Evolutionary conservation across 2,797 vertebrate genomes (phyloP).

Genomic region (Graptemys geographica): DNA sequence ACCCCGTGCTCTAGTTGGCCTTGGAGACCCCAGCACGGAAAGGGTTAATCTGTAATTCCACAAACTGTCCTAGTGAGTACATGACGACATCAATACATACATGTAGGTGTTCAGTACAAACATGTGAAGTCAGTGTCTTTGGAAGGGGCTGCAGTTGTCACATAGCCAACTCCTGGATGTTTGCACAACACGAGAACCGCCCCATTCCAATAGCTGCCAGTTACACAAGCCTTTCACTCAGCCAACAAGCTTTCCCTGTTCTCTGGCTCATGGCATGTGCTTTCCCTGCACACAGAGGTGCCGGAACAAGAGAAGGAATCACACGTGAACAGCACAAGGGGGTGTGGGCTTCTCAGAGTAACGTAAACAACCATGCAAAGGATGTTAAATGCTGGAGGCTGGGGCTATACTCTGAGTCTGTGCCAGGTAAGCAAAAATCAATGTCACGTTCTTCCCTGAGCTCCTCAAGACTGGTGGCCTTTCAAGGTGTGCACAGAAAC

Average conservation of each 20-base stretch:
- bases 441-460: not conserved
- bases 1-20: not conserved
- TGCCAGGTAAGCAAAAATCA: too few species aligned
- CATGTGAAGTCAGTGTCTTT: not conserved
- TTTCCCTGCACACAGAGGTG: not conserved
- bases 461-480: not conserved
- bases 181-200: not conserved
- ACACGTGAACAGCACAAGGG: not conserved
- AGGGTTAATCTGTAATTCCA: accelerated
- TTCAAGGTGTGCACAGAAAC: accelerated
- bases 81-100: not conserved
- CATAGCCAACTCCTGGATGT: not conserved
- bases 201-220: not conserved
- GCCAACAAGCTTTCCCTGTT: not conserved
- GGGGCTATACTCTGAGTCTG: not conserved
- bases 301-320: not conserved
- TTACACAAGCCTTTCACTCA: not conserved
- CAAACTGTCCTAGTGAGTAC: not conserved
- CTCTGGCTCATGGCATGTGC: not conserved
- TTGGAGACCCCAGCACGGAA: not conserved
- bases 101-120: not conserved
- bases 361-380: not conserved
- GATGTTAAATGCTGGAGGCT: not conserved
- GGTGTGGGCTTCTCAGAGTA: accelerated
- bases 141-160: not conserved